Evolutionary conservation across 1,140 invertebrate genomes (phyloP).

Genomic region (Pachypeltis micranthus): DNA sequence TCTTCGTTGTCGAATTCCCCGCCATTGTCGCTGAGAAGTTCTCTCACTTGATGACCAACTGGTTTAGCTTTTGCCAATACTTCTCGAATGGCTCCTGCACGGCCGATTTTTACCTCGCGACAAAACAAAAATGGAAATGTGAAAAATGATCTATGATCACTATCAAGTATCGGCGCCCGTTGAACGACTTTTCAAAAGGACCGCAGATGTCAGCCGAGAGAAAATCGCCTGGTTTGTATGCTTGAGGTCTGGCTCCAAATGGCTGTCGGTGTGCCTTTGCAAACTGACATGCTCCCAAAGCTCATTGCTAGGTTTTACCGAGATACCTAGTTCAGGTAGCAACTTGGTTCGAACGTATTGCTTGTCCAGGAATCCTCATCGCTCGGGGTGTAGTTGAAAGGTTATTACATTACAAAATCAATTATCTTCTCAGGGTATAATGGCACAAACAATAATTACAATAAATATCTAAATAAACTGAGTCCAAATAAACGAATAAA

Average conservation of each 20-base stretch:
- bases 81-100: conserved; percentile 26
- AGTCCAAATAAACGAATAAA: too few species aligned
- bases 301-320: too few species aligned
- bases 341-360: too few species aligned
- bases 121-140: conserved; percentile 30
- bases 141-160: conserved; percentile 30
- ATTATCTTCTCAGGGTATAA: too few species aligned
- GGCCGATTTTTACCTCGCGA: conserved; percentile 29
- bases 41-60: conserved; percentile 26
- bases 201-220: conserved; percentile 31
- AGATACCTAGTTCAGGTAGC: too few species aligned
- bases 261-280: conserved; percentile 28
- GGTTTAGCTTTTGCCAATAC: conserved; percentile 25
- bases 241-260: conserved; percentile 28
- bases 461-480: too few species aligned
- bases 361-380: too few species aligned
- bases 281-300: too few species aligned
- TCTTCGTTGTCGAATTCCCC: conserved; percentile 27
- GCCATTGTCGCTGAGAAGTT: conserved; percentile 31
- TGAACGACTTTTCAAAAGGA: conserved; percentile 29
- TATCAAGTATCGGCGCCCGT: conserved; percentile 28
- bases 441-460: too few species aligned
- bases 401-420: too few species aligned
- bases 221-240: conserved; percentile 27
- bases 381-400: too few species aligned